Evolutionary conservation across 2,888 invertebrate genomes (phyloP), one percentile per base, ranked within the genome.

Genomic region (Fissipunctia ypsillon): DNA sequence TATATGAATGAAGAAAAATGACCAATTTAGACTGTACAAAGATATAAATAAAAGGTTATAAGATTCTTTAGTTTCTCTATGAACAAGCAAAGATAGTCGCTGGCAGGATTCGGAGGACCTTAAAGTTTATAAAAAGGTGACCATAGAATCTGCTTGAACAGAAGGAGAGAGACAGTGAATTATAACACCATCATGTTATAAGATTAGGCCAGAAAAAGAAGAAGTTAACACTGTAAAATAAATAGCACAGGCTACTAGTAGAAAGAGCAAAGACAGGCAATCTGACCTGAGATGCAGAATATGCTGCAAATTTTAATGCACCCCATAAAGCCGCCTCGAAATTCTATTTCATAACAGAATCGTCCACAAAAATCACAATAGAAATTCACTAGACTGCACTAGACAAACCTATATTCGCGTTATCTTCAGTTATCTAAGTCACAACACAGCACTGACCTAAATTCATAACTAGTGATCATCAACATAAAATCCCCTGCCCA

Each of bases 401-500:
- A 78, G 74, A 73, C 65, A 57, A 74, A 76, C 73, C 75, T 78
- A 73, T 83, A 83, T 80, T 81, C 78, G 78, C 83, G 79, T 83
- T 87, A 88, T 85, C 85, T 82, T 69, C 76, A 81, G 83, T 89
- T 91, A 91, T 91, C 90, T 90, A 79, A 80, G 80, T 79, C 80
- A 88, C 84, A 90, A 89, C 86, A 88, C 84, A 89, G 88, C 85
- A 90, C 89, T 95, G 94, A 93, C 95, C 95, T 88, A 92, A 91
- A 94, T 95, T 91, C 90, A 90, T 91, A 92, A 91, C 90, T 88
- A 92, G 91, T 90, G 93, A 93, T 93, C 93, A 93, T 93, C 93
- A 92, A 92, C 92, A 93, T 89, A 92, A 92, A 92, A 91, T 90
- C 89, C 81, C 75, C 90, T 83, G 88, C 95, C 95, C 91, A 95